Percentiles rank a stretch among this genome's conserved stretches.
phyloP scores from a whole-genome alignment of 2,797 vertebrate species.

The Notoglanidium macrostoma region DNA sequence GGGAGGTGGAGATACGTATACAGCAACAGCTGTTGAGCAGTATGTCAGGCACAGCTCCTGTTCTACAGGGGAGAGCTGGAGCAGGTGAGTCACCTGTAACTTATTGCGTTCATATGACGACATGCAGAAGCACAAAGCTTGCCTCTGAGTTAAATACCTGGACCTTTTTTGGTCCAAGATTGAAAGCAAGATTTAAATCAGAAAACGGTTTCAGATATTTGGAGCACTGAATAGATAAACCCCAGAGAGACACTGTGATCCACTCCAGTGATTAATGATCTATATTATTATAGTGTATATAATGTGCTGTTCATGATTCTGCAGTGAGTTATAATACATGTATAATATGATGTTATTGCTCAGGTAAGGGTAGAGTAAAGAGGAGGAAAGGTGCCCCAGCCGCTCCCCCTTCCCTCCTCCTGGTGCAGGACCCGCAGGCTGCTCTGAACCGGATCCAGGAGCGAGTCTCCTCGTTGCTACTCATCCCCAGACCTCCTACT shows the following conservation, averaged over 20 bases:
- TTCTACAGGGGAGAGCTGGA: slow-evolving; percentile 60
- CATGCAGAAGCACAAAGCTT: not conserved
- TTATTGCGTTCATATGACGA: not conserved
- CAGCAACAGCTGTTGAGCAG: slow-evolving; percentile 31
- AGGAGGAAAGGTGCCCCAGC: slow-evolving; percentile 66
- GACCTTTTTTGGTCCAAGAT: not conserved
- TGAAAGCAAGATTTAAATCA: no score
- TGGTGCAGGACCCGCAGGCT: slow-evolving; percentile 80
- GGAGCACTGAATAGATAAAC: not conserved
- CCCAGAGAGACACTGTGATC: not conserved
- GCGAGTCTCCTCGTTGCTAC: slow-evolving; percentile 78
- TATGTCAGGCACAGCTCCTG: slow-evolving; percentile 19
- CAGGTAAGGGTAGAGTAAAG: slow-evolving; percentile 76
- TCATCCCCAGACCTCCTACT: slow-evolving; percentile 67
- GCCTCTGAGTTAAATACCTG: not conserved
- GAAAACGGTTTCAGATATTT: not conserved
- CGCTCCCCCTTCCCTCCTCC: slow-evolving; percentile 74
- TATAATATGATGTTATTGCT: not conserved
- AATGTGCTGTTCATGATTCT: no score
- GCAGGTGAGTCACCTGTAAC: slow-evolving; percentile 56
- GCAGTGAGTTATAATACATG: not conserved
- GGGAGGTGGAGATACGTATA: slow-evolving; percentile 32
- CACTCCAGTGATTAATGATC: not conserved
- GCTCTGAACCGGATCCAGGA: slow-evolving; percentile 77
- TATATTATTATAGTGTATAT: not conserved